Evolutionary conservation across 1,140 invertebrate genomes (phyloP).

Genomic region (Trichogramma pretiosum): DNA sequence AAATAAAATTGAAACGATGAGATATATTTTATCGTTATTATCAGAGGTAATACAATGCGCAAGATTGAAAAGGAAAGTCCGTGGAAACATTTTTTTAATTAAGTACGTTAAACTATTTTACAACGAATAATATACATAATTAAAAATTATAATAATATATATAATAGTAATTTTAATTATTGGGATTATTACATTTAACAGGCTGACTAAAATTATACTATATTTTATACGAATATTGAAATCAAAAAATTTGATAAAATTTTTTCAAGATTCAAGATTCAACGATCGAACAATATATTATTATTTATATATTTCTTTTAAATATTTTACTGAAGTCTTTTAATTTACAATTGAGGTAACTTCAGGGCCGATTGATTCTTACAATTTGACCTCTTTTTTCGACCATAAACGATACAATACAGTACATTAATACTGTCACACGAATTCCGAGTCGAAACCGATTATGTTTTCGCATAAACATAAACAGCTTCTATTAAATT

Average conservation of each 20-base stretch:
- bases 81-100: background rate
- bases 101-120: too few species aligned
- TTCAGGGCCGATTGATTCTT: constrained; percentile 6
- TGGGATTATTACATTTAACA: background rate
- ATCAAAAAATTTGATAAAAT: too few species aligned
- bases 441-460: too few species aligned
- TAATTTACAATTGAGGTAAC: constrained; percentile 11
- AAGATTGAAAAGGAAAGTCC: constrained; percentile 8
- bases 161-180: constrained; percentile 3
- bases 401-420: too few species aligned
- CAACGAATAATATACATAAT: background rate
- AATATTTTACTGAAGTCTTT: too few species aligned
- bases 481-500: too few species aligned
- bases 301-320: too few species aligned
- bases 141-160: background rate
- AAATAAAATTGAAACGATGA: background rate
- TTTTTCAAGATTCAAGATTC: constrained; percentile 4
- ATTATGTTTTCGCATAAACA: too few species aligned
- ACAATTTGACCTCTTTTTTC: too few species aligned
- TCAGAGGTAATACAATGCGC: constrained; percentile 1
- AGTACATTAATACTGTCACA: too few species aligned
- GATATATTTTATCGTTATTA: background rate
- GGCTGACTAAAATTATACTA: background rate
- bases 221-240: too few species aligned
- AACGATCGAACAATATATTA: background rate